Percentiles rank a stretch among this genome's conserved stretches.
Conservation (phyloP, 2,797 vertebrate species). For the Enteromius thamalakanensis region DNA sequence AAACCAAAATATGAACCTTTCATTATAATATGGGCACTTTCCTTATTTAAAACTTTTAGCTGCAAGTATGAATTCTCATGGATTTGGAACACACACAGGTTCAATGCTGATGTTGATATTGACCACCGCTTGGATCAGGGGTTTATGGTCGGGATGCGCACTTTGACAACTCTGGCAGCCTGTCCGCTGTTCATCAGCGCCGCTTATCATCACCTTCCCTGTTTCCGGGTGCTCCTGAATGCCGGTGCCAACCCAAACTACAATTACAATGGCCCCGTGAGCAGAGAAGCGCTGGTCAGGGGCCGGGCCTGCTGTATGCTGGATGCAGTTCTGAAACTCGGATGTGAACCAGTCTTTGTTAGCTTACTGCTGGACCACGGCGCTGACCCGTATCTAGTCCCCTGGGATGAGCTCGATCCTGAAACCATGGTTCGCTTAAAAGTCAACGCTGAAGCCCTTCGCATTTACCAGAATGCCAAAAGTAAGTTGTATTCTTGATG, state of each 20-base stretch:
- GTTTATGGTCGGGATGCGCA: conserved; percentile 77
- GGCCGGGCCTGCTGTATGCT: conserved; percentile 88
- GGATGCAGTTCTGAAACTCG: conserved; percentile 89
- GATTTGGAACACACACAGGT: conserved; percentile 70
- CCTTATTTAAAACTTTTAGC: background rate
- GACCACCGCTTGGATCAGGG: conserved; percentile 83
- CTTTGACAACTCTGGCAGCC: conserved; percentile 89
- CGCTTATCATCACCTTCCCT: conserved; percentile 90
- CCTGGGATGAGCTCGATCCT: conserved; percentile 77
- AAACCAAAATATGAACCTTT: no score
- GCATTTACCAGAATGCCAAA: conserved; percentile 83
- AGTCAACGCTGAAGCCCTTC: conserved; percentile 85
- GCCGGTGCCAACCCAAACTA: conserved; percentile 92
- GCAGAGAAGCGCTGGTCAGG: conserved; percentile 80
- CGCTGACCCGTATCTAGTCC: conserved; percentile 84
- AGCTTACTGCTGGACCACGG: conserved; percentile 89
- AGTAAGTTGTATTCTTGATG: conserved; percentile 74
- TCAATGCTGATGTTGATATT: conserved; percentile 89
- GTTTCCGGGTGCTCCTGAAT: conserved; percentile 88
- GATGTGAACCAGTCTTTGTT: conserved; percentile 87
- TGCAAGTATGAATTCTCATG: background rate
- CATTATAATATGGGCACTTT: no score
- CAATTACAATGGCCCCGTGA: conserved; percentile 88
- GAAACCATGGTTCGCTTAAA: conserved; percentile 80
- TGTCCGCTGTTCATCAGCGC: conserved; percentile 94